A percentile compares a stretch with the other conserved stretches of the same genome.
Evolutionary conservation across 2,888 invertebrate species (phyloP).

Genomic region (Macrophya annulata): DNA sequence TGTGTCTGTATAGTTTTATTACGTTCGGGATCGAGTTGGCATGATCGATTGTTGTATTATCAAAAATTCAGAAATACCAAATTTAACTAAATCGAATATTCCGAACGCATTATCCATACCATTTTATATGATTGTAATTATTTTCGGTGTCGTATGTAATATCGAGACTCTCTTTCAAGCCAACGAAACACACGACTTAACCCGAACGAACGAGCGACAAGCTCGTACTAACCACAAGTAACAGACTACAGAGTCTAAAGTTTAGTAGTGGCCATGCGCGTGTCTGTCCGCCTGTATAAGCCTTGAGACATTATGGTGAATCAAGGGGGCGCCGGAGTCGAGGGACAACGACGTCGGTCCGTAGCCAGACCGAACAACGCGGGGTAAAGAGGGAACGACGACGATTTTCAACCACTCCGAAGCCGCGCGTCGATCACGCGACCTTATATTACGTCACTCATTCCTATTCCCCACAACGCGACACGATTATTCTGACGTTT

Average conservation of each 20-base stretch:
- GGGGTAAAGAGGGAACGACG: slow-evolving; percentile 26
- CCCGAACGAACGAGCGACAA: slow-evolving; percentile 44
- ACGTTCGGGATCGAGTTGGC: slow-evolving; percentile 1
- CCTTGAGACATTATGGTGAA: slow-evolving; percentile 42
- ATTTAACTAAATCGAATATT: background rate
- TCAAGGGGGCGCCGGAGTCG: slow-evolving; percentile 31
- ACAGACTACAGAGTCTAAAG: slow-evolving; percentile 35
- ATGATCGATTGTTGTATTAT: slow-evolving; percentile 3
- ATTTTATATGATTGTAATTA: background rate
- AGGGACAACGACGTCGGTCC: slow-evolving; percentile 7
- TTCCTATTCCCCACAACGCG: background rate
- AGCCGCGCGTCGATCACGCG: slow-evolving; percentile 52
- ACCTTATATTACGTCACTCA: slow-evolving; percentile 43
- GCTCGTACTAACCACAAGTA: slow-evolving; percentile 37
- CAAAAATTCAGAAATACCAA: background rate
- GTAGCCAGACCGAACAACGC: background rate
- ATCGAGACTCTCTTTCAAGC: background rate
- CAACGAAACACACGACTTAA: slow-evolving; percentile 4
- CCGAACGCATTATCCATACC: background rate
- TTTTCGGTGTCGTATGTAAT: slow-evolving; percentile 19
- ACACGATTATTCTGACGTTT: slow-evolving; percentile 51
- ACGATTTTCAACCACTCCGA: slow-evolving; percentile 42
- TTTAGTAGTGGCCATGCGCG: slow-evolving; percentile 51
- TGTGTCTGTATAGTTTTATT: background rate
- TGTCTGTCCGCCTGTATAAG: slow-evolving; percentile 21